Evolutionary conservation across 1,140 invertebrate genomes (phyloP).

Genomic region (Euborellia annulipes): DNA sequence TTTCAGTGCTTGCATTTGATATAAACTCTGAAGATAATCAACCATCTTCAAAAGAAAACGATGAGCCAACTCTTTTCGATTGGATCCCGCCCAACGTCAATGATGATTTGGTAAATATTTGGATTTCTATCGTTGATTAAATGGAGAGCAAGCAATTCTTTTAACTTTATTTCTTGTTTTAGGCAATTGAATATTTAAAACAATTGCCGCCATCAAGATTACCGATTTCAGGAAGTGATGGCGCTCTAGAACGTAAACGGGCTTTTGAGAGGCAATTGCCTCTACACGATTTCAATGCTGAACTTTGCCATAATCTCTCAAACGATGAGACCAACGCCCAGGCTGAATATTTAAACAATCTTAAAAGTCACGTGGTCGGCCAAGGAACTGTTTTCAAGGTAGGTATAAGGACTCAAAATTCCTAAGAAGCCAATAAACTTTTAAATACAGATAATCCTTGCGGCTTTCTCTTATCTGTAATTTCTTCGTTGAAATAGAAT

Average conservation of each 20-base stretch:
- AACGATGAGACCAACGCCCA: slow-evolving; percentile 35
- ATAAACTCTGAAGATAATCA: neutral
- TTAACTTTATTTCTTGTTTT: slow-evolving; percentile 19
- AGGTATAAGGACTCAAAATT: slow-evolving; percentile 1
- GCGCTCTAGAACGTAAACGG: slow-evolving; percentile 51
- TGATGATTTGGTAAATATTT: slow-evolving; percentile 33
- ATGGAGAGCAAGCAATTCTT: too few relatives aligned
- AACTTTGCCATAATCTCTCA: slow-evolving; percentile 40
- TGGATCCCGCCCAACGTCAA: slow-evolving; percentile 45
- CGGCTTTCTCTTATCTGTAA: too few relatives aligned
- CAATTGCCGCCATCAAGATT: slow-evolving; percentile 48
- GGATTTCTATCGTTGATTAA: neutral
- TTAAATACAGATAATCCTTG: too few relatives aligned
- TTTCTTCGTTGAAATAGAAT: too few relatives aligned
- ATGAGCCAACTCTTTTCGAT: slow-evolving; percentile 40
- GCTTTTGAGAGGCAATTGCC: slow-evolving; percentile 66
- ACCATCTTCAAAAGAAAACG: neutral
- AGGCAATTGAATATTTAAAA: slow-evolving; percentile 53
- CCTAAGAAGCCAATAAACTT: too few relatives aligned
- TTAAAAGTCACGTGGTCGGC: slow-evolving; percentile 33
- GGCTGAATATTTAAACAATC: slow-evolving; percentile 31
- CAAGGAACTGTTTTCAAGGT: slow-evolving; percentile 33
- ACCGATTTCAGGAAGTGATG: slow-evolving; percentile 57
- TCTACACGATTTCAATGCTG: slow-evolving; percentile 55
- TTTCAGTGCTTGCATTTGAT: neutral